phyloP scores from a whole-genome alignment of 1,140 invertebrate genomes.

The Acromyrmex charruanus region DNA sequence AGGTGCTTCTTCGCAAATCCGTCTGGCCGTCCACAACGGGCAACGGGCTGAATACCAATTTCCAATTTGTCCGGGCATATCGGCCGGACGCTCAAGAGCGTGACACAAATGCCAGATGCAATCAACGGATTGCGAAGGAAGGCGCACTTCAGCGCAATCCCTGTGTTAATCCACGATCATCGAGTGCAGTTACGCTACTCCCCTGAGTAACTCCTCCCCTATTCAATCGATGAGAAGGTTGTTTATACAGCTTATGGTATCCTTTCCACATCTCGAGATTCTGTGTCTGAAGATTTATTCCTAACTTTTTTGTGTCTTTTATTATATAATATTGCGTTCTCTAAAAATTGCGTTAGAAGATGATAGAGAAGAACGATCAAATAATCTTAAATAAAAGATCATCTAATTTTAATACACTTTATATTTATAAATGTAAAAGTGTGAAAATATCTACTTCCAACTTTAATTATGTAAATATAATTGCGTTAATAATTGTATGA shows the following conservation, averaged over 20 bases:
- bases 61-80: conserved; percentile 85
- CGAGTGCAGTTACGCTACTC: conserved; percentile 40
- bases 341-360: not conserved
- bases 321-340: not conserved
- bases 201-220: not conserved
- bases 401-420: not conserved
- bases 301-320: not conserved
- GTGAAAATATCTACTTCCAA: not conserved
- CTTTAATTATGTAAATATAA: not conserved
- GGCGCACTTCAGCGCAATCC: conserved; percentile 80
- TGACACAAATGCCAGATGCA: conserved; percentile 87
- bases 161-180: conserved; percentile 78
- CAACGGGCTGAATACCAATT: conserved; percentile 85
- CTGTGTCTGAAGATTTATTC: not conserved
- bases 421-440: not conserved
- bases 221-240: not conserved
- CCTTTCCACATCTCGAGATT: not conserved
- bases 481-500: not conserved
- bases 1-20: conserved; percentile 85
- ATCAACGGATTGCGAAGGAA: conserved; percentile 81
- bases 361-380: not conserved
- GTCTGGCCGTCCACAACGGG: conserved; percentile 81
- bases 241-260: conserved; percentile 26
- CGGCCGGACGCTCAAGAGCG: conserved; percentile 86
- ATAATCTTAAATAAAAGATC: not conserved